Percentiles rank a stretch among this genome's conserved stretches.
Conservation (phyloP, 1,140 invertebrate genomes). For the Anoplolepis gracilipes region DNA sequence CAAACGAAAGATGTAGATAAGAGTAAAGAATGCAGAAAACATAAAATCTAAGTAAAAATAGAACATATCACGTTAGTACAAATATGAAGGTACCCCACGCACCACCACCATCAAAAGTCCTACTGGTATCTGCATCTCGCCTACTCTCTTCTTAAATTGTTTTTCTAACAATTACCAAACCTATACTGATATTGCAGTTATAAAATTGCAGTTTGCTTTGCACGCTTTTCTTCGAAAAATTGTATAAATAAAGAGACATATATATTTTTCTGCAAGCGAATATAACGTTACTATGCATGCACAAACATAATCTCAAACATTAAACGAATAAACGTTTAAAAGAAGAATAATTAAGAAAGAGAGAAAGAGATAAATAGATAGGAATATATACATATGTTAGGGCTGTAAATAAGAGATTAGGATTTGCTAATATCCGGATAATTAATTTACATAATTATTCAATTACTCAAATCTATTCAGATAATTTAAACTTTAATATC, state of each 20-base stretch:
- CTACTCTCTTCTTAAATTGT: conserved; percentile 81
- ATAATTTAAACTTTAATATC: too few relatives aligned
- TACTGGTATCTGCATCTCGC: conserved; percentile 63
- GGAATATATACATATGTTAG: too few relatives aligned
- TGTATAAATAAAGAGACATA: conserved; percentile 26
- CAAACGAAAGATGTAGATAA: conserved; percentile 47
- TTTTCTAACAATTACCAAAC: conserved; percentile 83
- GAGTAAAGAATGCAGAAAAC: conserved; percentile 37
- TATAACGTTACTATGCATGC: conserved; percentile 57
- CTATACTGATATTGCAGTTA: conserved; percentile 55
- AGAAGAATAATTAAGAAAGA: not conserved
- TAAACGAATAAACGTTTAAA: not conserved
- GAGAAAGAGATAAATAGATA: conserved; percentile 33
- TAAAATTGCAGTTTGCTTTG: conserved; percentile 46
- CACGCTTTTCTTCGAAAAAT: conserved; percentile 52
- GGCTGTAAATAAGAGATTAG: too few relatives aligned
- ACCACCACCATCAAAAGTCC: conserved; percentile 77
- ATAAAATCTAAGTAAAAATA: conserved; percentile 37
- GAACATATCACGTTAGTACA: conserved; percentile 65
- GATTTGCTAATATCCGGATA: too few relatives aligned
- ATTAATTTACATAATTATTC: too few relatives aligned
- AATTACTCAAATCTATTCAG: too few relatives aligned
- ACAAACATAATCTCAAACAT: conserved; percentile 26
- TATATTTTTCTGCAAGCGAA: conserved; percentile 68
- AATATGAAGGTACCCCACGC: conserved; percentile 68